These are phyloP conservation scores for Propithecus coquereli DNA, from an alignment of 2,113 vertebrate genomes.

Conservation along the genomic window DNA sequence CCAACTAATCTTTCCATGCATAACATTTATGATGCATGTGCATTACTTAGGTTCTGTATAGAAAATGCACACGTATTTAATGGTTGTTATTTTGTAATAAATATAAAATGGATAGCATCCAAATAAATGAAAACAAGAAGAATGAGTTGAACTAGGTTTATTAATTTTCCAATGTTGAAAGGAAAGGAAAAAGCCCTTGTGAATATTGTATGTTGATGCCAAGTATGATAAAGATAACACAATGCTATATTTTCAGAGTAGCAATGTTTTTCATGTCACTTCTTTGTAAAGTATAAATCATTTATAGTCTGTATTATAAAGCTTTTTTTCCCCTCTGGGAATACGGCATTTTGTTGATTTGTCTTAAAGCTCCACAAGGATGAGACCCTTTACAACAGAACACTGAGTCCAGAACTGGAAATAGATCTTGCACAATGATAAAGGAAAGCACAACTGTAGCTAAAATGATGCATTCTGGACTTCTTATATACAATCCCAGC, in stretches of 20 bases:
- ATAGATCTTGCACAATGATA: neutral
- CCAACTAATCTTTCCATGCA: slow-evolving; percentile 31
- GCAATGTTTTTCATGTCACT: neutral
- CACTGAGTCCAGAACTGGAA: neutral
- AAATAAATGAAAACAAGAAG: slow-evolving; percentile 36
- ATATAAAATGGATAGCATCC: slow-evolving; percentile 20
- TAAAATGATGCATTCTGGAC: neutral
- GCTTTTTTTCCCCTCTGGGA: neutral
- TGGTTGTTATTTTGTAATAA: slow-evolving; percentile 2
- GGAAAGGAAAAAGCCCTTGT: neutral
- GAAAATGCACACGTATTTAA: slow-evolving; percentile 12
- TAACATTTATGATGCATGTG: neutral
- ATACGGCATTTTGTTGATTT: slow-evolving; percentile 36
- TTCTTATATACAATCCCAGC: neutral
- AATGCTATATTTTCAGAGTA: slow-evolving; percentile 9
- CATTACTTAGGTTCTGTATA: neutral
- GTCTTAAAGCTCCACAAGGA: neutral
- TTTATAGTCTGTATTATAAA: slow-evolving; percentile 3
- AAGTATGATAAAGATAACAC: neutral
- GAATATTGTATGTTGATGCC: slow-evolving; percentile 17
- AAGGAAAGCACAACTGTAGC: neutral
- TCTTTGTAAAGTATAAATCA: slow-evolving; percentile 41
- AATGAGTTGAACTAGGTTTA: neutral
- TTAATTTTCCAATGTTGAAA: slow-evolving; percentile 28
- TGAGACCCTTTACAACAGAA: slow-evolving; percentile 24